phyloP scores from a whole-genome alignment of 2,888 invertebrate species.

The Parapristionchus giblindavisi region DNA sequence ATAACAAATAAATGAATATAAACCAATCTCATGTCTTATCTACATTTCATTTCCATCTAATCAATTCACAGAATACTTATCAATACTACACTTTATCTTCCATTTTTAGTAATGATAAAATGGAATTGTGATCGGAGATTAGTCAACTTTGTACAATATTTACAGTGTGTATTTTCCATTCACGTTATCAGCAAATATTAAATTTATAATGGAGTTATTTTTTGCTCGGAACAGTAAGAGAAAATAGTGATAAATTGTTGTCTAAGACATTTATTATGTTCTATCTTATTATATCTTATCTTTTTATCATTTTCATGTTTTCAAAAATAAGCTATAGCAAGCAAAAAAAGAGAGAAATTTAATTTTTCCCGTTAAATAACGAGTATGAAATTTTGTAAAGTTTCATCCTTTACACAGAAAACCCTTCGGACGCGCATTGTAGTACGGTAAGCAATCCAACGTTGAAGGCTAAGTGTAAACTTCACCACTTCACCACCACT shows the following conservation, averaged over 20 bases:
- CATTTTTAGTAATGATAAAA: not conserved
- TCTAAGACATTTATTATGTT: too few species aligned
- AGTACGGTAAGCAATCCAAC: not conserved
- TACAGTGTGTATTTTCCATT: too few species aligned
- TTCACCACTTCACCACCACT: not conserved
- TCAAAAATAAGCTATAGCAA: too few species aligned
- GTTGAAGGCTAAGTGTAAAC: not conserved
- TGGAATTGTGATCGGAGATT: too few species aligned
- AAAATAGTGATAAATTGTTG: too few species aligned
- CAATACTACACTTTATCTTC: not conserved
- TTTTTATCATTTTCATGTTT: too few species aligned
- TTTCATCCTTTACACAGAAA: not conserved
- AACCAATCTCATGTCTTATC: conserved; percentile 7
- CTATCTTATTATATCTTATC: too few species aligned
- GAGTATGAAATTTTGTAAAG: not conserved
- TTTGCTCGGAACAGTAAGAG: too few species aligned
- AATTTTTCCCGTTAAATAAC: not conserved
- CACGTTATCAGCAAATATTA: too few species aligned
- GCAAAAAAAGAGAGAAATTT: not conserved
- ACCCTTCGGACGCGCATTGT: not conserved
- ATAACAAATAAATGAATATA: conserved; percentile 31
- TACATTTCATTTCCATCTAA: too few species aligned
- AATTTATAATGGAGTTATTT: too few species aligned
- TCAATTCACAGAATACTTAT: not conserved
- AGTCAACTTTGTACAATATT: too few species aligned